Evolutionary conservation across 2,888 invertebrate species (phyloP).

Genomic region (Eremobia ochroleuca): DNA sequence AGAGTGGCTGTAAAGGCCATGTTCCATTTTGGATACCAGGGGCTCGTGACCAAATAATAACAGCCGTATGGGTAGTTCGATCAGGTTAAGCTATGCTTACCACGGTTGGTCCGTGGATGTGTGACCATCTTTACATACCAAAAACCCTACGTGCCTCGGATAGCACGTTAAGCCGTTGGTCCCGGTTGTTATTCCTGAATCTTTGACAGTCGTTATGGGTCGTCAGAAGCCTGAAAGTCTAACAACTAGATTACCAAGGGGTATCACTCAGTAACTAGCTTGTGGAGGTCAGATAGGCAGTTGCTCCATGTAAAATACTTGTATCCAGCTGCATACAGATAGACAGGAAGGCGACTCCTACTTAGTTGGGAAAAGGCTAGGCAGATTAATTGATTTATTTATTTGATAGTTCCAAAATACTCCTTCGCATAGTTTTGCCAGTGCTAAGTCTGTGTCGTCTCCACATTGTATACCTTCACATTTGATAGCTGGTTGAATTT

Average conservation of each 20-base stretch:
- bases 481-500: background rate
- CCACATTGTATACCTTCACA: background rate
- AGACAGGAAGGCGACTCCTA: too few relatives aligned
- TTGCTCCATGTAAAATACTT: background rate
- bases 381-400: too few relatives aligned
- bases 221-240: background rate
- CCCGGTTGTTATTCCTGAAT: background rate
- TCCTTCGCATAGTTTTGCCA: too few relatives aligned
- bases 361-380: background rate
- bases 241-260: background rate
- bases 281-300: background rate
- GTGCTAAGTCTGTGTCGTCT: background rate
- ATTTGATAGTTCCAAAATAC: too few relatives aligned
- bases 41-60: background rate
- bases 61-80: background rate
- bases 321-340: background rate
- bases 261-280: background rate
- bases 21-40: background rate
- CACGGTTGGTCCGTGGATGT: background rate
- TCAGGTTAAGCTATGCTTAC: background rate
- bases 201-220: background rate
- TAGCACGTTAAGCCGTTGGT: background rate
- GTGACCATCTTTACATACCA: background rate
- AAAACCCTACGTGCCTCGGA: background rate
- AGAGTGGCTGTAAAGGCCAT: background rate